Evolutionary conservation across 2,888 invertebrate species (phyloP), one percentile per base, ranked within the genome.

Genomic region (Polydrusus cervinus): DNA sequence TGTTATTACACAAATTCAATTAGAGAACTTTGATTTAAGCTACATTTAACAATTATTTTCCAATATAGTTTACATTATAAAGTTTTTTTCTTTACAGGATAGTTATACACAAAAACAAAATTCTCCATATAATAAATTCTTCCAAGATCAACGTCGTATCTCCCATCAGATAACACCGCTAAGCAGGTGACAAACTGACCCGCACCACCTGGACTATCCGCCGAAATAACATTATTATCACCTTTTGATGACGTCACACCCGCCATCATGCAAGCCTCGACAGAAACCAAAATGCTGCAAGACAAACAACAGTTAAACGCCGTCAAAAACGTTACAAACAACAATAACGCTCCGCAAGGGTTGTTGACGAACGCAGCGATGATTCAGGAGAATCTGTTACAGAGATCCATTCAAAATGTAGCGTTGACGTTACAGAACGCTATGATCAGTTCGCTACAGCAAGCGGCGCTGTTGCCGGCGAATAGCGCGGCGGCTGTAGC

Each of bases 401-500:
- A 88, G 81, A 83, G 89, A 65, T 88, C 88, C 47, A 87, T 91
- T 16, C 93, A 93, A 86, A 93, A 92, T 82, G 94, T 95, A 64
- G 94, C 95, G 43, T 89, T 95, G 79, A 93, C 94, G 13, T 88
- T 95, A 66, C 95, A 96, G 87, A 94, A 94, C 84, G 94, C 95
- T 9, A 93, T 96, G 90, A 93, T 95, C 88, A 94, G 92, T 82
- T 94, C 95, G 10, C 87, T 95, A 79, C 95, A 95, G 85, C 94
- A 95, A 84, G 95, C 95, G 0, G 95, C 95, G 0, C 88, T 95
- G 25, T 86, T 95, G 81, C 95, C 95, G 8, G 93, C 93, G 0
- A 94, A 95, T 81, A 95, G 95, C 1, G 94, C 95, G 5, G 95
- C 95, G 9, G 95, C 95, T 45, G 94, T 94, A 45, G 95, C 95